Percentiles rank a stretch among this genome's conserved stretches.
Evolutionary conservation across 2,113 vertebrate species (phyloP).

Genomic region (Thinocorus orbignyianus): DNA sequence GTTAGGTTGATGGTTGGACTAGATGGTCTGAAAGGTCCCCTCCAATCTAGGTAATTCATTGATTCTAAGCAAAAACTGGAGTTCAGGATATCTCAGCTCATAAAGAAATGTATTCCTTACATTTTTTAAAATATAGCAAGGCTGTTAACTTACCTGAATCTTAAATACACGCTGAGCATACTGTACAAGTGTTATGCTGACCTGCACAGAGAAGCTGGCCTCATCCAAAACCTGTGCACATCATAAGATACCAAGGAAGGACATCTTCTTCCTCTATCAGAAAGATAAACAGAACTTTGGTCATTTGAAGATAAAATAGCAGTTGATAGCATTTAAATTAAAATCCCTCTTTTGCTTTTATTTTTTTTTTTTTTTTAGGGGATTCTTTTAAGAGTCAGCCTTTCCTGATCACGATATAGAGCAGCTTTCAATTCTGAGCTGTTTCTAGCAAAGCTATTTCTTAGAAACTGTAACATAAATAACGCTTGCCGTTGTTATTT

Average conservation of each 20-base stretch:
- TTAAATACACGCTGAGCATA: neutral
- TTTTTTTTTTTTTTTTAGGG: neutral
- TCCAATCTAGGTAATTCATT: too few species aligned
- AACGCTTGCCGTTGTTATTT: neutral
- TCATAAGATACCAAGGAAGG: neutral
- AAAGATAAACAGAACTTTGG: neutral
- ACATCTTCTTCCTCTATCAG: neutral
- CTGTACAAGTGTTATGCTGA: neutral
- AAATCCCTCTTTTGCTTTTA: neutral
- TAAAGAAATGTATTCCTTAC: neutral
- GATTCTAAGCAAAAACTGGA: neutral
- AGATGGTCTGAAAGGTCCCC: too few species aligned
- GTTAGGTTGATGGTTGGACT: too few species aligned
- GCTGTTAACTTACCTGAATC: neutral
- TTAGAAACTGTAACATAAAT: neutral
- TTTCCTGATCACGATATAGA: neutral
- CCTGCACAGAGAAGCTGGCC: neutral
- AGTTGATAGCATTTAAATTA: neutral
- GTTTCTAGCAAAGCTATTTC: neutral
- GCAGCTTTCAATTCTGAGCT: neutral
- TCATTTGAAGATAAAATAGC: neutral
- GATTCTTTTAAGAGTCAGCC: neutral
- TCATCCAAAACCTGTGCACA: neutral
- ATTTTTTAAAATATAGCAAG: neutral
- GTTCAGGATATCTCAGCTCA: neutral